phyloP scores from a whole-genome alignment of 1,140 invertebrate genomes.

The Ips typographus region DNA sequence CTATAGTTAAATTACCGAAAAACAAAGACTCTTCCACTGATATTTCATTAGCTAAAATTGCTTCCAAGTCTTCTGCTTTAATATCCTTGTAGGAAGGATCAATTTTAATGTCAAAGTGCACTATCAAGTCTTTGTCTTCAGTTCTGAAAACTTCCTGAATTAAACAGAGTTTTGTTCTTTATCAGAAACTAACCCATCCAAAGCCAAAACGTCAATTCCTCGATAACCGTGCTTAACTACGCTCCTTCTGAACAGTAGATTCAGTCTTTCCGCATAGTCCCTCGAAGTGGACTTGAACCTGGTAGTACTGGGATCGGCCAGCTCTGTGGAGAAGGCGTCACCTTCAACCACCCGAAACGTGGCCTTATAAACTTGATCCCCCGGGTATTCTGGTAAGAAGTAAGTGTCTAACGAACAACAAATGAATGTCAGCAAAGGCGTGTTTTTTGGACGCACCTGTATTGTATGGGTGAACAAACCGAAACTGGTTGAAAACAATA shows the following conservation, averaged over 20 bases:
- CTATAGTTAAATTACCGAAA: slow-evolving; percentile 65
- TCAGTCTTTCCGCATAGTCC: slow-evolving; percentile 72
- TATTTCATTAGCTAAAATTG: slow-evolving; percentile 60
- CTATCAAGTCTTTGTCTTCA: slow-evolving; percentile 65
- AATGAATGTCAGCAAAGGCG: neutral
- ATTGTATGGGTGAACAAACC: neutral
- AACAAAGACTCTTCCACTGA: slow-evolving; percentile 57
- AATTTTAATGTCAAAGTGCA: slow-evolving; percentile 73
- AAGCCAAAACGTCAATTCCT: slow-evolving; percentile 69
- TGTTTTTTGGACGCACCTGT: neutral
- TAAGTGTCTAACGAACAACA: slow-evolving; percentile 70
- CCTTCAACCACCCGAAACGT: slow-evolving; percentile 69
- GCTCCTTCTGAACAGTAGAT: slow-evolving; percentile 73
- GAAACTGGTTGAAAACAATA: neutral
- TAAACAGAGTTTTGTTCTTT: slow-evolving; percentile 4
- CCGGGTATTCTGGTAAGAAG: slow-evolving; percentile 70
- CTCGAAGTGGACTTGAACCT: slow-evolving; percentile 67
- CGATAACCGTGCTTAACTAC: slow-evolving; percentile 68
- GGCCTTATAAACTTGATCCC: slow-evolving; percentile 77
- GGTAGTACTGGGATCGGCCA: slow-evolving; percentile 66
- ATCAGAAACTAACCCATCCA: slow-evolving; percentile 69
- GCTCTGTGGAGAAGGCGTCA: slow-evolving; percentile 63
- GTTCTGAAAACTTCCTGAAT: slow-evolving; percentile 51
- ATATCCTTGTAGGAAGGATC: slow-evolving; percentile 61
- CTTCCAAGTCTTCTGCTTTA: slow-evolving; percentile 56